phyloP scores from a whole-genome alignment of 2,797 vertebrate genomes.

The Crenichthys baileyi region DNA sequence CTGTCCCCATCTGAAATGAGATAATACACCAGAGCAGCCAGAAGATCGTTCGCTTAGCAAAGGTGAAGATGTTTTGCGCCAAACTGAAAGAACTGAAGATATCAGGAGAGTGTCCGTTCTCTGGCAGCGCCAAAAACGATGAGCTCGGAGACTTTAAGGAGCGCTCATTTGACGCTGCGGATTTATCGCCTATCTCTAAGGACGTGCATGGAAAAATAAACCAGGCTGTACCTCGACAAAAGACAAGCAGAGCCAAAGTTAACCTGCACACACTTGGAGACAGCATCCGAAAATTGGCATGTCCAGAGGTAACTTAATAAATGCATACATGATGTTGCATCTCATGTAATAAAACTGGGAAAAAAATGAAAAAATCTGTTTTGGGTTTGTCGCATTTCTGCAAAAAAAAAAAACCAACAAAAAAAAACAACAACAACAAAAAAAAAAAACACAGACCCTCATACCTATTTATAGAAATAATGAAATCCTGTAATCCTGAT shows the following conservation, averaged over 20 bases:
- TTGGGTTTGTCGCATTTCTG: conserved; percentile 6
- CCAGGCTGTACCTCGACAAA: conserved; percentile 82
- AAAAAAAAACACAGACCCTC: conserved; percentile 2
- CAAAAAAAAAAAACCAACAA: background rate
- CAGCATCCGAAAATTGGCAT: conserved; percentile 94
- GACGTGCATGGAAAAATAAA: conserved; percentile 81
- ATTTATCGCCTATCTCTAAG: conserved; percentile 81
- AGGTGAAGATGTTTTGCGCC: conserved; percentile 91
- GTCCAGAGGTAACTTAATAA: conserved; percentile 88
- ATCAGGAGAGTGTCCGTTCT: conserved; percentile 95
- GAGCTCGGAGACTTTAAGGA: conserved; percentile 82
- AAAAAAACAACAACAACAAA: too few species aligned
- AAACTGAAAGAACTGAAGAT: conserved; percentile 97
- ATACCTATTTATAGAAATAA: background rate
- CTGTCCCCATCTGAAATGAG: conserved; percentile 55
- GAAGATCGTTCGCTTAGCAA: conserved; percentile 10
- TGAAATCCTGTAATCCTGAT: conserved; percentile 8
- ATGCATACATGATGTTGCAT: conserved; percentile 23
- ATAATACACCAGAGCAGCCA: conserved; percentile 39
- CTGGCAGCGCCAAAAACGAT: conserved; percentile 81
- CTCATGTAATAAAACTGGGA: background rate
- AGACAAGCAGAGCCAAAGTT: conserved; percentile 89
- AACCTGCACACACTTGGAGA: conserved; percentile 95
- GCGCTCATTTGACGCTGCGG: conserved; percentile 67
- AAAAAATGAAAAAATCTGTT: background rate